Evolutionary conservation across 2,113 vertebrate genomes (phyloP).

Genomic region (Dolichotis patagonum): DNA sequence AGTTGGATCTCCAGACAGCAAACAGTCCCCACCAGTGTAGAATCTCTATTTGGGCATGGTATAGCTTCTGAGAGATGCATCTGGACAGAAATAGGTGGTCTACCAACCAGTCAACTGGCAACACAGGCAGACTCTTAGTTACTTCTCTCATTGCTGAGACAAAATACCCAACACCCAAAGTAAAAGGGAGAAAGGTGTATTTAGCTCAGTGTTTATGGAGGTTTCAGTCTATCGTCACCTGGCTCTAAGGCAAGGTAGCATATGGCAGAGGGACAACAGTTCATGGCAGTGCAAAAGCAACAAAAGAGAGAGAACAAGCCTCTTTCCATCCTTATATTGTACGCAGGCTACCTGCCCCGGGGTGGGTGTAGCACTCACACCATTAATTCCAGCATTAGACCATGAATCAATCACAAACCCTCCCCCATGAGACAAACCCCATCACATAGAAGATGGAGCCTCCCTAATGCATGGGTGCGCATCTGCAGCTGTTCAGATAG

Average conservation of each 20-base stretch:
- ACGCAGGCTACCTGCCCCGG: too few species aligned
- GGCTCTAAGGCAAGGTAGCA: too few species aligned
- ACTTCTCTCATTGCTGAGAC: not conserved
- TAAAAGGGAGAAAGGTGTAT: not conserved
- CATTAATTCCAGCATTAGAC: too few species aligned
- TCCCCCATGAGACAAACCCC: not conserved
- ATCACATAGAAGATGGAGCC: not conserved
- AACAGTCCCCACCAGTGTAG: not conserved
- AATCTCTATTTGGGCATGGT: not conserved
- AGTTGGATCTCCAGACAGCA: not conserved
- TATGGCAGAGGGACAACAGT: not conserved
- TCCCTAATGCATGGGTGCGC: not conserved
- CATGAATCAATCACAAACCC: too few species aligned
- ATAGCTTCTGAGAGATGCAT: not conserved
- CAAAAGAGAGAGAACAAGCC: not conserved
- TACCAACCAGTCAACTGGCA: not conserved
- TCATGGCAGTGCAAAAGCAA: too few species aligned
- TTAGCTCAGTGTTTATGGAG: not conserved
- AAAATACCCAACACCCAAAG: not conserved
- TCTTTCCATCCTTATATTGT: not conserved
- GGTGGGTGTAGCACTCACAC: too few species aligned
- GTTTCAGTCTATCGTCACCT: not conserved
- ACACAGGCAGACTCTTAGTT: not conserved
- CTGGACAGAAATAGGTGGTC: not conserved
- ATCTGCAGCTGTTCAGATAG: not conserved